Conservation (phyloP, 2,888 invertebrate species). For the Amphipyra tragopoginis region DNA sequence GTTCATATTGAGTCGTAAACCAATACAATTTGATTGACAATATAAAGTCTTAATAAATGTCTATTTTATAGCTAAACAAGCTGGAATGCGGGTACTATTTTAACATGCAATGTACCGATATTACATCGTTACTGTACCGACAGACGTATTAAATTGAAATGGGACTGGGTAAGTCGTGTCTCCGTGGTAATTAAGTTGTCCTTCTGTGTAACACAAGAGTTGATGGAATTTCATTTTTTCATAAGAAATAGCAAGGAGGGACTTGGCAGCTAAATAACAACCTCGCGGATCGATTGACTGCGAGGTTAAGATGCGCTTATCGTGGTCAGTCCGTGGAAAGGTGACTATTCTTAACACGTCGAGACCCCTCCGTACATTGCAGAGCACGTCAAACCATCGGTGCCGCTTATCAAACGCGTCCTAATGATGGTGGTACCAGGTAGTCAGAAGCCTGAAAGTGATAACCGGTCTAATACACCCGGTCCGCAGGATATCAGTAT, state of each 20-base stretch:
- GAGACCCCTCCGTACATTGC: no score
- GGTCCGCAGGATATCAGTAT: no score
- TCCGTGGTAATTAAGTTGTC: conserved; percentile 30
- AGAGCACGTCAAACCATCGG: no score
- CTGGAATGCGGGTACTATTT: conserved; percentile 31
- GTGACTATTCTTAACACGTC: no score
- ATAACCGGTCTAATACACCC: no score
- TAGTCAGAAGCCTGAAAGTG: no score
- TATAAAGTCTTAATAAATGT: conserved; percentile 37
- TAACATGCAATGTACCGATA: conserved; percentile 12
- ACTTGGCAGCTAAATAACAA: not conserved
- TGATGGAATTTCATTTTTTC: conserved; percentile 6
- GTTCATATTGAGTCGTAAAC: conserved; percentile 10
- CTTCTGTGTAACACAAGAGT: not conserved
- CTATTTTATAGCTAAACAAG: conserved; percentile 31
- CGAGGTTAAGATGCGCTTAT: no score
- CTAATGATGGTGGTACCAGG: no score
- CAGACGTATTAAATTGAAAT: conserved; percentile 33
- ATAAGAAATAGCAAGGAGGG: not conserved
- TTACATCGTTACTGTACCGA: not conserved
- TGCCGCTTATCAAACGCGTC: no score
- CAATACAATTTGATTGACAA: conserved; percentile 22
- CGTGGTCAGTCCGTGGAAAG: no score
- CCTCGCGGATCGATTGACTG: no score
- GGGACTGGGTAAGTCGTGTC: conserved; percentile 15